phyloP scores from a whole-genome alignment of 2,113 vertebrate species.

The Pygoscelis adeliae region DNA sequence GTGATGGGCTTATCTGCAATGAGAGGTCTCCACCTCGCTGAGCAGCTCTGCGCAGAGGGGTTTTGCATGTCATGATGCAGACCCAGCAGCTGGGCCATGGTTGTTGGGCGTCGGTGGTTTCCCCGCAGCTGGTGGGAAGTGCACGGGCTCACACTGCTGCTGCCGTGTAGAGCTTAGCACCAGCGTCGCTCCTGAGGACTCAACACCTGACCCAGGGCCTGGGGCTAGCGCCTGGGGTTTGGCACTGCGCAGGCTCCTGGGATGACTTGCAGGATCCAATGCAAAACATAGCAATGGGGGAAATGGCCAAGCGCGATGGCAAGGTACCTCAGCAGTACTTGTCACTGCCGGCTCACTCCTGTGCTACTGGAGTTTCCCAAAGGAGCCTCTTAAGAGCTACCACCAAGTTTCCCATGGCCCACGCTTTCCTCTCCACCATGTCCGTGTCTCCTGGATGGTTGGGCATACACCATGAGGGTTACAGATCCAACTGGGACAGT shows the following conservation, averaged over 20 bases:
- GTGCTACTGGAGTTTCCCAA: neutral
- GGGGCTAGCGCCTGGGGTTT: neutral
- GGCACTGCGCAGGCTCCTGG: accelerated
- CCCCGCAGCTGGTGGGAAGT: neutral
- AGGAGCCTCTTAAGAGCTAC: neutral
- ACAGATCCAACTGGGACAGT: neutral
- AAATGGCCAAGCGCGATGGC: accelerated
- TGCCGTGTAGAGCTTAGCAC: neutral
- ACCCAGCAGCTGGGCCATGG: accelerated
- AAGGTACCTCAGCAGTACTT: neutral
- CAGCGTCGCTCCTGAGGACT: neutral
- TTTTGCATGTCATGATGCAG: accelerated
- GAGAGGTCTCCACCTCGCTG: accelerated
- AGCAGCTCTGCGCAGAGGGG: accelerated
- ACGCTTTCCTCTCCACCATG: neutral
- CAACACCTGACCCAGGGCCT: neutral
- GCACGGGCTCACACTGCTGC: accelerated
- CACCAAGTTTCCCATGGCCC: neutral
- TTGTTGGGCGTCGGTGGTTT: accelerated
- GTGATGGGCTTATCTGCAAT: accelerated
- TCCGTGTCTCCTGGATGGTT: accelerated
- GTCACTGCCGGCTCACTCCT: neutral
- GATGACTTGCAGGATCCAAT: neutral
- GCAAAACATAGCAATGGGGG: neutral
- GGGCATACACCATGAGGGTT: neutral